Conservation (phyloP, 2,113 vertebrate genomes). For the Promerops cafer region DNA sequence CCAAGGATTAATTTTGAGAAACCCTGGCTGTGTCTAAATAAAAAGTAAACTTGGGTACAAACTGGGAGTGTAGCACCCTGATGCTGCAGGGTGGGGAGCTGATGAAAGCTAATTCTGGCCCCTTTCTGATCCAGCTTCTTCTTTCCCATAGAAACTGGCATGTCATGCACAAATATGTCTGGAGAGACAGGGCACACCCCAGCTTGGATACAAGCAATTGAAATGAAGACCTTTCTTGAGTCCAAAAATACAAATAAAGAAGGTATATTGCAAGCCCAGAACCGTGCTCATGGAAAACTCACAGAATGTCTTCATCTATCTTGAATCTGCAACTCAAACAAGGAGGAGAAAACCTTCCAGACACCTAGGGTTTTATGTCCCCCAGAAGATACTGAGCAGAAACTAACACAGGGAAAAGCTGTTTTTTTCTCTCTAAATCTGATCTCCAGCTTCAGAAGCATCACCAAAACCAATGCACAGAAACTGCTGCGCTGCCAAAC, state of each 20-base stretch:
- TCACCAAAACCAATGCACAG: neutral
- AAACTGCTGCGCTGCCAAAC: neutral
- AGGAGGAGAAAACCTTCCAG: neutral
- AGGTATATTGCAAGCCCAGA: neutral
- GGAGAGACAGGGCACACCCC: neutral
- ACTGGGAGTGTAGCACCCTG: neutral
- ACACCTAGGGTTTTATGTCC: fast-evolving
- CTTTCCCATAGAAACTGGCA: neutral
- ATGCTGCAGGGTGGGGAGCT: neutral
- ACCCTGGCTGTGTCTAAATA: neutral
- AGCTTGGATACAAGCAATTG: neutral
- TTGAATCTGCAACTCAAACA: neutral
- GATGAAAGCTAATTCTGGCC: neutral
- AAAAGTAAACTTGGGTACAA: neutral
- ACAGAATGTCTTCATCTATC: neutral
- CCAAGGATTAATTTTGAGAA: neutral
- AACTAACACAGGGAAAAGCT: neutral
- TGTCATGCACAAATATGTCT: neutral
- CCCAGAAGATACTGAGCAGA: neutral
- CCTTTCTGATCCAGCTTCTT: neutral
- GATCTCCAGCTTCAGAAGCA: neutral
- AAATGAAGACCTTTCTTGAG: neutral
- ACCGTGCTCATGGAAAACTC: neutral
- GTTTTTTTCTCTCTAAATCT: neutral
- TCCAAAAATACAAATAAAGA: neutral